phyloP scores from a whole-genome alignment of 2,797 vertebrate genomes.

The Intellagama lesueurii region DNA sequence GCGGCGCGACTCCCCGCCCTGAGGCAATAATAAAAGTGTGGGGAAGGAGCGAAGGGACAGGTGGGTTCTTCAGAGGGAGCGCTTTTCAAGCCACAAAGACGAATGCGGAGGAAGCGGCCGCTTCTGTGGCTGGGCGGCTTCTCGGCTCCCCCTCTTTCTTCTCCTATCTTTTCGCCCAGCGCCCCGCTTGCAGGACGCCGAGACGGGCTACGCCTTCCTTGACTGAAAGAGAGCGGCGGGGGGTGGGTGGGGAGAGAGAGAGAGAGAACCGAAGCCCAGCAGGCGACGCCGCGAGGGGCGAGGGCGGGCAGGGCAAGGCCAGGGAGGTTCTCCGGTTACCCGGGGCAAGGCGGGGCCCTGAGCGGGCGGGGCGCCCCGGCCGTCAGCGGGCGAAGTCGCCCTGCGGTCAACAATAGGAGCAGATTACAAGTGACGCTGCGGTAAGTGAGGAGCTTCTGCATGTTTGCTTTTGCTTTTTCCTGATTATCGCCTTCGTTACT shows the following conservation, averaged over 20 bases:
- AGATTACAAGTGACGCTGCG: constrained; percentile 32
- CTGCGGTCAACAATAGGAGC: not conserved
- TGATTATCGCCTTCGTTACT: too few species aligned
- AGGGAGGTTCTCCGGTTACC: not conserved
- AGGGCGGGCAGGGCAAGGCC: not conserved
- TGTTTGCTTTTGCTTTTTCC: too few species aligned
- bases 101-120: too few species aligned
- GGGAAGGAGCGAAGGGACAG: too few species aligned
- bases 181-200: not conserved
- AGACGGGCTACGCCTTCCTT: not conserved
- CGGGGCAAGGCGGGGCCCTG: not conserved
- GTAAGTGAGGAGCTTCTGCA: constrained; percentile 33
- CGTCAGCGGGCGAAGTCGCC: not conserved
- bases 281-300: not conserved
- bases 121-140: too few species aligned
- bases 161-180: too few species aligned
- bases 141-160: too few species aligned
- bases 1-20: not conserved
- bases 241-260: too few species aligned
- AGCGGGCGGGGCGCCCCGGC: too few species aligned
- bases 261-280: not conserved
- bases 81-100: not conserved
- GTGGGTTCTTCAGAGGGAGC: not conserved
- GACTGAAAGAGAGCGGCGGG: too few species aligned
- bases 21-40: not conserved